Evolutionary conservation across 2,113 vertebrate genomes (phyloP), one percentile per base, ranked within the genome.

Genomic region (Rhea pennata): DNA sequence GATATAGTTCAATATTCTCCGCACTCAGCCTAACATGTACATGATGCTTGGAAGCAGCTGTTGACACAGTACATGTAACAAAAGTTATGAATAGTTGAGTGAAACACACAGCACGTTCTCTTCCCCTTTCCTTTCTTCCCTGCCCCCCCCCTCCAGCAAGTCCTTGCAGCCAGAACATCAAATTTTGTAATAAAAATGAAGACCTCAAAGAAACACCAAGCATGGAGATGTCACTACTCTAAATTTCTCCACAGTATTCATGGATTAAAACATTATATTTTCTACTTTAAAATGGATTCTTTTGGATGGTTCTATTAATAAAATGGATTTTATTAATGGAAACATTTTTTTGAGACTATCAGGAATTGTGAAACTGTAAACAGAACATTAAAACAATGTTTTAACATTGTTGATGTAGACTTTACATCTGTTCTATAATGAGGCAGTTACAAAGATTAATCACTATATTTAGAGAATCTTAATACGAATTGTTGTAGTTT

Each of bases 61-160:
- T 46, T 0, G 0, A 29, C 71, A 36, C 4, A 66, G 40, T 46
- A 87, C 64, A 44, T 24, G 4, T 14, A 20, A 58, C 27, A 20
- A 36, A 44, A 0, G 2, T 84, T 40, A 22, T 33, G 80, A 92
- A 91, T 44, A 77, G 33, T 80, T n/a, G 59, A 73, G 29, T 64
- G 31, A 82, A 92, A 80, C 40, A 75, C 42, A 21, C 29, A 72
- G 61, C 14, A 59, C 16, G 64, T 69, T 88, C 20, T 64, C 51
- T 80, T 88, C 67, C 42, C 53, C 84, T 64, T 42, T 5, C 33
- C 16, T 16, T 3, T 54, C 31, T 72, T 91, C 42, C 31, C 58
- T 80, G 46, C 22, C 27, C 61, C 61, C 44, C 44, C 70, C 61
- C n/a, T n/a, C n/a, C 36, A 36, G 36, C 20, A 72, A 71, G 69